Evolutionary conservation across 2,888 invertebrate species (phyloP).

Genomic region (Crematogaster levior): DNA sequence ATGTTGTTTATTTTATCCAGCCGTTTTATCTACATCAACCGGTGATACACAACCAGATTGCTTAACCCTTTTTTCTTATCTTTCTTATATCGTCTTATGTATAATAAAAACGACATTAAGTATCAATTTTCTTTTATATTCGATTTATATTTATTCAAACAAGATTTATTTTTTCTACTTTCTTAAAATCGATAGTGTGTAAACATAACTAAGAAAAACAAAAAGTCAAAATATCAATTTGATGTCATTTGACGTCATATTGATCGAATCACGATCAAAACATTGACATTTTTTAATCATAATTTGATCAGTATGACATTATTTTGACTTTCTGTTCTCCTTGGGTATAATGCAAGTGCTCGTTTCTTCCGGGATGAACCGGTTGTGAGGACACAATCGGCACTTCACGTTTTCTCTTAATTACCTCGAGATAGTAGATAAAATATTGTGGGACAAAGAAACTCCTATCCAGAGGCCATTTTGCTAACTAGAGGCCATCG

Average conservation of each 20-base stretch:
- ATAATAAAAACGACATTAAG: not conserved
- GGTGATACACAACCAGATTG: constrained; percentile 11
- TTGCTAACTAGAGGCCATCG: constrained; percentile 88
- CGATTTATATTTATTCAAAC: not conserved
- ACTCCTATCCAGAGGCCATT: constrained; percentile 85
- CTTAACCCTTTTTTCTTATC: not conserved
- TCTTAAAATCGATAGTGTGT: not conserved
- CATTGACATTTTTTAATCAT: too few species aligned
- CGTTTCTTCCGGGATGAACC: not conserved
- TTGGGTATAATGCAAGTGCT: too few species aligned
- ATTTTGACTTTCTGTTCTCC: too few species aligned
- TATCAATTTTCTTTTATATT: not conserved
- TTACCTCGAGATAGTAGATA: constrained; percentile 16
- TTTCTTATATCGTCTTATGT: not conserved
- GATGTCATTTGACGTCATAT: too few species aligned
- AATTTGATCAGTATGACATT: too few species aligned
- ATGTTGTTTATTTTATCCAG: constrained; percentile 75
- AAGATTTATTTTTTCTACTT: not conserved
- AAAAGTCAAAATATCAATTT: too few species aligned
- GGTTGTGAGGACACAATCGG: not conserved
- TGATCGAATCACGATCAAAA: too few species aligned
- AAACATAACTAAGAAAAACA: not conserved
- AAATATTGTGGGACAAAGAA: constrained; percentile 75
- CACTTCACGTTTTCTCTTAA: not conserved
- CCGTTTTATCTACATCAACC: constrained; percentile 49